Base-by-base conservation (phyloP, 2,797 vertebrate species). In the Pseudochirops cupreus region DNA sequence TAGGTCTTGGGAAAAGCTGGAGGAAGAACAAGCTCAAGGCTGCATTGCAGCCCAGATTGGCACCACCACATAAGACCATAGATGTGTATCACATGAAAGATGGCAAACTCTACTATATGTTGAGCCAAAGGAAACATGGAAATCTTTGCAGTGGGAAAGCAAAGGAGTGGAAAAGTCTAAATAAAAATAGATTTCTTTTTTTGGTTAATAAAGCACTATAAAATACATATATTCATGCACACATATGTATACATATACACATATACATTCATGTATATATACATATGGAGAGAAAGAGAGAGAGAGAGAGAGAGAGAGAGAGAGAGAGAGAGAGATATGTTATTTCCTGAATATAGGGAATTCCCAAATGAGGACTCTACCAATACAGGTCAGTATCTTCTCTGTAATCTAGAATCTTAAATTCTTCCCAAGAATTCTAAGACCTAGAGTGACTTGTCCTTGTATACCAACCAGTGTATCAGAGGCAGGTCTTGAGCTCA, bases 111-210 rank as follows among this genome's bases (percentile, higher is more conserved):
- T 57, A 89, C n/a, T 91, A 89, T 74, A 92, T 21, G 53, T 11
- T 92, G 56, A 67, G 74, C 5, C 74, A 50, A 96, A 58, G 13
- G 91, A 94, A 96, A 56, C 39, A 57, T 29, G 62, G n/a, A 56
- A 33, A 46, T 14, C 6, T 57, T 39, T 74, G n/a, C n/a, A 74
- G 18, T 74, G 67, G n/a, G 4, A 56, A 56, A 21, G 52, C n/a
- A 94, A 91, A 82, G 91, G 53, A 46, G 3, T 4, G 39, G 82
- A 91, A 16, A n/a, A 56, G 54, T 56, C 33, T 90, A 82, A 90
- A 33, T n/a, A 31, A 55, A 91, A 92, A 93, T 56, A n/a, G 33
- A 39, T 62, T 62, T 62, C 59, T 59, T 29, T 28, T 59, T 74
- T 74, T 74, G 67, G 67, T 39, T 74, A 74, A 10, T 39, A 7